These are phyloP conservation scores for Burhinus oedicnemus DNA, from an alignment of 2,113 vertebrate species.

Conservation along the genomic window DNA sequence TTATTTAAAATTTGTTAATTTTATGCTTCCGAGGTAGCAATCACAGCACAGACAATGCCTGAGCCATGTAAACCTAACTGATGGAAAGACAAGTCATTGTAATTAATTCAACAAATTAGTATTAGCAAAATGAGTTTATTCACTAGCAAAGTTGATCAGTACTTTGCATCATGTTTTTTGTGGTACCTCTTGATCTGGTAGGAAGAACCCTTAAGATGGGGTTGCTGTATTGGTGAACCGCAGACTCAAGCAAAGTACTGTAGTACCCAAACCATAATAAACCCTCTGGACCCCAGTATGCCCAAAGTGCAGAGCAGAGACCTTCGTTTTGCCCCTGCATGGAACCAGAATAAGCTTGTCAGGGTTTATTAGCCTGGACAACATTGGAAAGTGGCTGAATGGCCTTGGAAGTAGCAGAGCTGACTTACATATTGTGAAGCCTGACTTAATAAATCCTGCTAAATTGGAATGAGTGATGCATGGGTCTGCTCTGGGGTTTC, in stretches of 20 bases:
- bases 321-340: not conserved
- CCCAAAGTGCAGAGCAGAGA: not conserved
- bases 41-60: not conserved
- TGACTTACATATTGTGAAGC: not conserved
- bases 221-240: rapidly evolving
- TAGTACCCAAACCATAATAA: not conserved
- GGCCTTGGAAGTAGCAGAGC: not conserved
- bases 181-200: not conserved
- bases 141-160: not conserved
- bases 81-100: not conserved
- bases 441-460: not conserved
- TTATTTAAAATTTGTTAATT: not conserved
- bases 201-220: not conserved
- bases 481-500: not conserved
- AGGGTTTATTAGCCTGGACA: not conserved
- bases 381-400: not conserved
- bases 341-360: not conserved
- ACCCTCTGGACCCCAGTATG: not conserved
- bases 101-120: not conserved
- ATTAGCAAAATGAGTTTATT: not conserved
- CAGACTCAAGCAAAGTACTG: not conserved
- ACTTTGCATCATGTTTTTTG: not conserved
- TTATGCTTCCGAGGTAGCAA: not conserved
- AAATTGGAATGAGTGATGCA: not conserved
- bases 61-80: not conserved